Evolutionary conservation across 1,140 invertebrate species (phyloP), one percentile per base, ranked within the genome.

Genomic region (Rhopalosiphum padi): DNA sequence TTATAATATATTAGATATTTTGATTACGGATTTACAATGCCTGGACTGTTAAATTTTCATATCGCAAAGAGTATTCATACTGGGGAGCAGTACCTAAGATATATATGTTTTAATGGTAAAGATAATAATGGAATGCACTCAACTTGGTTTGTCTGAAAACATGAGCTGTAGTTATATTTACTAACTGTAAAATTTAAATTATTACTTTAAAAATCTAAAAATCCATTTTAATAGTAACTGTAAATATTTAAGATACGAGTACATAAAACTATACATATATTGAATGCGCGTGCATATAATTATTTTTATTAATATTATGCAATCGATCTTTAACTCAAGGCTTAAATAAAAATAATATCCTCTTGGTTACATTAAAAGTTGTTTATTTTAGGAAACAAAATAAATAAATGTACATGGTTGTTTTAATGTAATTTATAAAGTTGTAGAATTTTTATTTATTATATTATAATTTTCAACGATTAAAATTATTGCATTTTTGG

Each of bases 51-150:
- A 51, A 51, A 43, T 48, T 48, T 88, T 88, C 86, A 48, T 88
- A 88, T 88, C 86, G 86, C 18, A 22, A 48, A 8, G n/a, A 88
- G 86, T 87, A 87, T 48, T 48, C 46, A 23, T 48, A 87, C 85
- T 46, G 86, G 30, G 25, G 35, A 88, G n/a, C 86, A 30, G 46
- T 48, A 51, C 18, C 1, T 3, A 68, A 68, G 2, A 9, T 60
- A 30, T 60, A n/a, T 48, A 21, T 88, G 35, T 88, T 88, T 48
- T 6, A 35, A 46, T 37, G 15, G 11, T 48, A 51, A 88, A 88
- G 86, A 48, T 88, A 88, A 48, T 48, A 51, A n/a, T 48, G 43
- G 86, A 88, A 88, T 48, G 86, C 86, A 48, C 86, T 88, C 43
- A 37, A 88, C 43, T 68, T 46, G 35, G 25, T 88, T 48, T 88